Evolutionary conservation across 2,797 vertebrate species (phyloP).

Genomic region (Urocyon cinereoargenteus): DNA sequence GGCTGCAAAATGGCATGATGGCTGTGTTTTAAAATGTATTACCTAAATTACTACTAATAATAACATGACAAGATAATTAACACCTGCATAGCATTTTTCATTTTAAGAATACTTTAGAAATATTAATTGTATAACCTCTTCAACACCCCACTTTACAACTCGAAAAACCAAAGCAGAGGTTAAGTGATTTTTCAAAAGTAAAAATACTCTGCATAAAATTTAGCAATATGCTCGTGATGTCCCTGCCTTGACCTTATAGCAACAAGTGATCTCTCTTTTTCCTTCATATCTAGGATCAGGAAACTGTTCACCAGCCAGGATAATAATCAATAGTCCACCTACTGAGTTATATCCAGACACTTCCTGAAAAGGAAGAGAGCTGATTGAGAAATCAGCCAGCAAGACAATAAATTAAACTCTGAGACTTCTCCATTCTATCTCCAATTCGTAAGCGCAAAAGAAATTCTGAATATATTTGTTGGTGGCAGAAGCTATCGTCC

Average conservation of each 20-base stretch:
- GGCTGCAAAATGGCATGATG: conserved; percentile 23
- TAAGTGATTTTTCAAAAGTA: conserved; percentile 79
- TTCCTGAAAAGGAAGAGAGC: neutral
- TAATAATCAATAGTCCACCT: conserved; percentile 7
- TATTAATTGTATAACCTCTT: conserved; percentile 82
- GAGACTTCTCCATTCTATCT: neutral
- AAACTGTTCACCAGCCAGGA: neutral
- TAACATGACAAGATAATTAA: conserved; percentile 82
- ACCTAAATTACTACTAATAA: conserved; percentile 77
- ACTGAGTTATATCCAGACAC: neutral
- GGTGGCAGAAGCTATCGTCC: neutral
- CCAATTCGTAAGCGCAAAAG: neutral
- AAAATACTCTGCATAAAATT: conserved; percentile 70
- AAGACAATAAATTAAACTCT: conserved; percentile 48
- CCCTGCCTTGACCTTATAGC: conserved; percentile 58
- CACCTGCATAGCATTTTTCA: conserved; percentile 69
- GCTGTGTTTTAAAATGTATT: conserved; percentile 66
- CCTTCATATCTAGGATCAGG: conserved; percentile 60
- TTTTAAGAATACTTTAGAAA: conserved; percentile 81
- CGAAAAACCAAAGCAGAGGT: conserved; percentile 77
- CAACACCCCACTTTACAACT: conserved; percentile 69
- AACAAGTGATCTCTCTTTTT: neutral
- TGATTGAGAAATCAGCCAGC: neutral
- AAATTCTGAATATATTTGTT: conserved; percentile 21
- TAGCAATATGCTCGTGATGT: neutral